phyloP scores from a whole-genome alignment of 1,140 invertebrate genomes.

The Brachionus sp. region DNA sequence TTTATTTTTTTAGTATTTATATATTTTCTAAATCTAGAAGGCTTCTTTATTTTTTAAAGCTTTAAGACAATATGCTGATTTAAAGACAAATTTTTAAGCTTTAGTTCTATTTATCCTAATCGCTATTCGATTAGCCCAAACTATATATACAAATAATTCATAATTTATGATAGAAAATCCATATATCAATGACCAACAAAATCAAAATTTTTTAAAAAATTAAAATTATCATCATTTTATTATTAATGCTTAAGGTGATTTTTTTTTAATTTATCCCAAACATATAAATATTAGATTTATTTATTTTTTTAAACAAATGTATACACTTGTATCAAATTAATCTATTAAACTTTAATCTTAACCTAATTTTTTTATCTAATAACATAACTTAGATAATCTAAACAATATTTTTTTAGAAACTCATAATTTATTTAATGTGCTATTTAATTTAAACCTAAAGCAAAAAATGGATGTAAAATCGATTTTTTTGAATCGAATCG shows the following conservation, averaged over 20 bases:
- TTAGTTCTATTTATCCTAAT: background rate
- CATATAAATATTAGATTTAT: background rate
- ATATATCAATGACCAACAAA: background rate
- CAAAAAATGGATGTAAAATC: background rate
- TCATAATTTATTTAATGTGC: background rate
- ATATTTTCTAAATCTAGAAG: background rate
- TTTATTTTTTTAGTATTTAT: background rate
- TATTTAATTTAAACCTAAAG: background rate
- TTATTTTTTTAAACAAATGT: background rate
- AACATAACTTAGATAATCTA: background rate
- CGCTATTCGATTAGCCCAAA: background rate
- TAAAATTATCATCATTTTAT: background rate
- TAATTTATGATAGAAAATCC: background rate
- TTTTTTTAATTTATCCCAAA: background rate
- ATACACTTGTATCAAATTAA: background rate
- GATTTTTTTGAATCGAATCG: background rate
- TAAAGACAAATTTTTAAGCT: background rate
- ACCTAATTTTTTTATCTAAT: background rate
- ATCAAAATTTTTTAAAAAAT: background rate
- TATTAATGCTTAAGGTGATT: background rate
- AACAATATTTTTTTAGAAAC: background rate
- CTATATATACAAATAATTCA: background rate
- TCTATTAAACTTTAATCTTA: background rate
- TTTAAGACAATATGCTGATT: background rate
- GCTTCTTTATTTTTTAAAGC: background rate